Conservation (phyloP, 1,140 invertebrate genomes). For the Calephelis virginiensis region DNA sequence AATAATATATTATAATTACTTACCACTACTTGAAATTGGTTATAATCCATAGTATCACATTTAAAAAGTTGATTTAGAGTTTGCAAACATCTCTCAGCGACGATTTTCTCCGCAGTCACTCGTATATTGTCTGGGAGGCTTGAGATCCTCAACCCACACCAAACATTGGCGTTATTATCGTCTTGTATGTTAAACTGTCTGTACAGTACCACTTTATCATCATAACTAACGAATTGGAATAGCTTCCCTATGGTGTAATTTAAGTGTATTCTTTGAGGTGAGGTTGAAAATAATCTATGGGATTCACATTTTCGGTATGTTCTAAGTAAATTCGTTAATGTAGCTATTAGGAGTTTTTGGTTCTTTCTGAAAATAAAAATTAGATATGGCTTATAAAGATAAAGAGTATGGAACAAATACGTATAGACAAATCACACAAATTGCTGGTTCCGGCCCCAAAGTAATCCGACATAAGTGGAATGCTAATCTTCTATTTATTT, state of each 20-base stretch:
- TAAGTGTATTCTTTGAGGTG: conserved; percentile 51
- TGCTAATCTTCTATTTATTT: no score
- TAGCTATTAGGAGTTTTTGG: conserved; percentile 21
- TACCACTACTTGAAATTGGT: conserved; percentile 14
- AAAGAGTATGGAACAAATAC: no score
- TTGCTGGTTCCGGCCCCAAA: no score
- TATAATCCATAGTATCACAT: conserved; percentile 15
- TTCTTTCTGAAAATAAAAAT: conserved; percentile 22
- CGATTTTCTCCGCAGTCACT: conserved; percentile 29
- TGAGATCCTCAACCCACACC: conserved; percentile 40
- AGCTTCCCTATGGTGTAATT: conserved; percentile 39
- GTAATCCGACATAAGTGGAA: no score
- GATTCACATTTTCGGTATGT: conserved; percentile 46
- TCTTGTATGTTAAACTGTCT: conserved; percentile 38
- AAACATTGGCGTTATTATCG: conserved; percentile 38
- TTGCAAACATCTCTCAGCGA: conserved; percentile 35
- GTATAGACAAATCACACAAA: no score
- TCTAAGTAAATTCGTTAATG: conserved; percentile 30
- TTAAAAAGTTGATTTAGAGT: conserved; percentile 26
- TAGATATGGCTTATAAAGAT: background rate
- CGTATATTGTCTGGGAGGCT: conserved; percentile 41
- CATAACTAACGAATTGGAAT: conserved; percentile 39
- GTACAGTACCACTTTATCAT: conserved; percentile 45
- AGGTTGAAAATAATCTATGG: conserved; percentile 33
- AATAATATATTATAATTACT: conserved; percentile 10